Conservation (phyloP, 1,140 invertebrate species). For the Archegozetes longisetosus region DNA sequence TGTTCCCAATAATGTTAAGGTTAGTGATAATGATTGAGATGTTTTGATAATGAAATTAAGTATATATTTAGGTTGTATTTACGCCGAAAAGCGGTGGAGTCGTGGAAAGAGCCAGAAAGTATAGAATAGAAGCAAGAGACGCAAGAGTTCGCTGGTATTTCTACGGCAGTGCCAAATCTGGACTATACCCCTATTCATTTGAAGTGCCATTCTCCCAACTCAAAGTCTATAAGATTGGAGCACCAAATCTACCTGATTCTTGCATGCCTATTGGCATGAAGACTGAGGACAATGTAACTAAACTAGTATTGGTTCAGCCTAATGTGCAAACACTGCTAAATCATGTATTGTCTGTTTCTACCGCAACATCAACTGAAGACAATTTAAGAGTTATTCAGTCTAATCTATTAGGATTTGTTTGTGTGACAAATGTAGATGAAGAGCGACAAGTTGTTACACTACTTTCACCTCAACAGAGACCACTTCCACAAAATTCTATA, state of each 20-base stretch:
- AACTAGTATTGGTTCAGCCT: conserved; percentile 55
- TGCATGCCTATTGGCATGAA: conserved; percentile 89
- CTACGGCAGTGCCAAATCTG: conserved; percentile 54
- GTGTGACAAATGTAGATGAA: conserved; percentile 71
- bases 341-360: conserved; percentile 65
- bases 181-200: conserved; percentile 79
- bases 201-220: conserved; percentile 73
- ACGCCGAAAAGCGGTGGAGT: conserved; percentile 92
- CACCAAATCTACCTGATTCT: conserved; percentile 54
- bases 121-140: conserved; percentile 57
- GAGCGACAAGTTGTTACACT: conserved; percentile 71
- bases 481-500: conserved; percentile 48
- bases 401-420: conserved; percentile 71
- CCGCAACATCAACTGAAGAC: conserved; percentile 44
- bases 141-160: conserved; percentile 80
- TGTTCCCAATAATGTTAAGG: conserved; percentile 73
- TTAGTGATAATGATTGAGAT: conserved; percentile 27
- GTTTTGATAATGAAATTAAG: neutral
- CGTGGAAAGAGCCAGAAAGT: conserved; percentile 57
- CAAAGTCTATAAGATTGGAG: conserved; percentile 80
- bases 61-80: conserved; percentile 56
- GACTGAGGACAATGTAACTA: conserved; percentile 70
- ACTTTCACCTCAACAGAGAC: conserved; percentile 77
- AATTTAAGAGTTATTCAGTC: conserved; percentile 46
- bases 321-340: conserved; percentile 47